phyloP scores from a whole-genome alignment of 1,140 invertebrate genomes.

The Apis laboriosa region DNA sequence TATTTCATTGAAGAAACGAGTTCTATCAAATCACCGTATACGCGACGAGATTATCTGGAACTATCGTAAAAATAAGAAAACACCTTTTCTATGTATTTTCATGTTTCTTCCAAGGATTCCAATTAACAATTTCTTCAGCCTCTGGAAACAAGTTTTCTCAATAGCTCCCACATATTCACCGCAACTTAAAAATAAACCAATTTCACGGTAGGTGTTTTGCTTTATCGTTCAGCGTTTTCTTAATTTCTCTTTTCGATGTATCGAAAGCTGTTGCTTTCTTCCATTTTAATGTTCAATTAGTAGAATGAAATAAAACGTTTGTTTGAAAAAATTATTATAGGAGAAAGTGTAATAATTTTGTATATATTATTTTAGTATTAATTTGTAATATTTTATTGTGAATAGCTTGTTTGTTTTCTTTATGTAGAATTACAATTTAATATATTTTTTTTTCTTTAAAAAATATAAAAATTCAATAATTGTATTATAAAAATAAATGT shows the following conservation, averaged over 20 bases:
- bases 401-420: neutral
- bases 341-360: too few relatives aligned
- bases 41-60: constrained; percentile 23
- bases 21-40: constrained; percentile 15
- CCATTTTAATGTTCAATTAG: neutral
- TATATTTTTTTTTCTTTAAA: neutral
- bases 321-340: neutral
- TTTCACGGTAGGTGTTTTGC: neutral
- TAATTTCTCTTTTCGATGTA: neutral
- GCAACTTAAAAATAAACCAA: neutral
- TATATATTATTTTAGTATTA: neutral
- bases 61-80: constrained; percentile 24
- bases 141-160: constrained; percentile 25
- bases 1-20: constrained; percentile 21
- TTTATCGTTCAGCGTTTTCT: neutral
- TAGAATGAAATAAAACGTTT: neutral
- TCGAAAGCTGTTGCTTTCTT: neutral
- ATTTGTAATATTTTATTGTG: neutral
- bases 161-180: neutral
- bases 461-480: neutral
- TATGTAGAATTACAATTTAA: neutral
- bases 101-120: constrained; percentile 16
- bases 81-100: constrained; percentile 6
- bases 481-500: neutral
- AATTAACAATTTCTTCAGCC: constrained; percentile 47